Percentiles rank a stretch among this genome's conserved stretches.
phyloP scores from a whole-genome alignment of 2,888 invertebrate species.

The Drosophila phalerata region DNA sequence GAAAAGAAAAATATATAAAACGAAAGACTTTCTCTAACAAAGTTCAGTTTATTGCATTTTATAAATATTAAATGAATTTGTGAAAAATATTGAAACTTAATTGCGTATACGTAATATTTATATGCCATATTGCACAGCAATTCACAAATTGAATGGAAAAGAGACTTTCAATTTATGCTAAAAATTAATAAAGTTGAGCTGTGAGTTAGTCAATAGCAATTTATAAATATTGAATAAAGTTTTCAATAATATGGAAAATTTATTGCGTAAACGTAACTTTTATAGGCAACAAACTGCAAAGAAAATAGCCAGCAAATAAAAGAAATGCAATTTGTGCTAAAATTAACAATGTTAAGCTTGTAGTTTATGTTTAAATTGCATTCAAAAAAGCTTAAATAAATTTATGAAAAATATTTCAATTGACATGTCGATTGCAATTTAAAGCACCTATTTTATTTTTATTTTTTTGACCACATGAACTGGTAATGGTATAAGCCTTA shows the following conservation, averaged over 20 bases:
- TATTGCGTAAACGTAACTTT: no score
- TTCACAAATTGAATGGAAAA: neutral
- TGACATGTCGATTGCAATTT: conserved; percentile 3
- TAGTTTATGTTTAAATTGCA: neutral
- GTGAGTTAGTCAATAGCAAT: neutral
- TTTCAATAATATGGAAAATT: neutral
- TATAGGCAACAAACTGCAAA: no score
- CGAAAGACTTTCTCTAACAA: neutral
- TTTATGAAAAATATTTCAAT: neutral
- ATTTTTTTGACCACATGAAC: conserved; percentile 8
- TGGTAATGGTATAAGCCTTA: conserved; percentile 11
- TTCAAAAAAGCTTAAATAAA: neutral
- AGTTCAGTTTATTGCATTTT: neutral
- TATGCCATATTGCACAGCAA: neutral
- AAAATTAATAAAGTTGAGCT: neutral
- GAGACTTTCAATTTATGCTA: neutral
- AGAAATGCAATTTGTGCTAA: neutral
- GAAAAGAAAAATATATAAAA: neutral
- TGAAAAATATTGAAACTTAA: neutral
- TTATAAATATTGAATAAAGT: neutral
- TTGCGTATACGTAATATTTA: neutral
- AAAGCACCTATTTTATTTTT: neutral
- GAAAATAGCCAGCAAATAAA: neutral
- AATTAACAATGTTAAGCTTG: conserved; percentile 3
- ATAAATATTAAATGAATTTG: neutral